Conservation (phyloP, 2,113 vertebrate genomes). For the Ranitomeya variabilis region DNA sequence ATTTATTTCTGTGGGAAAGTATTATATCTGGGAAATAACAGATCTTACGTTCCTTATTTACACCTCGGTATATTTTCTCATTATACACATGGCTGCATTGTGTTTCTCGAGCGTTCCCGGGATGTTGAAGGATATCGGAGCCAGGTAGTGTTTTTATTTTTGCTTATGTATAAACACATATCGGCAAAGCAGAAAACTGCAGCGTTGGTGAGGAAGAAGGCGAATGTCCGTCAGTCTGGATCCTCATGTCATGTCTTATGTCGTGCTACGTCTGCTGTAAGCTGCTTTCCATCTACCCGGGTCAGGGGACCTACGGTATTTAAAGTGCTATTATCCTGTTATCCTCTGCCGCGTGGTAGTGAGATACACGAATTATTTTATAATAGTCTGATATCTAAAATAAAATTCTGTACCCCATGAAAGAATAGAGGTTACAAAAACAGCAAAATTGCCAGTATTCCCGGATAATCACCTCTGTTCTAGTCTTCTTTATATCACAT, state of each 20-base stretch:
- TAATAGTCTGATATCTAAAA: background rate
- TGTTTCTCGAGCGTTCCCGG: background rate
- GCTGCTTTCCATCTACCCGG: background rate
- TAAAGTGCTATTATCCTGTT: background rate
- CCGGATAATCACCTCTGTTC: no score
- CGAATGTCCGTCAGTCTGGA: background rate
- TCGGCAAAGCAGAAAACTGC: background rate
- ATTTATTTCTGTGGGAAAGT: conserved; percentile 21
- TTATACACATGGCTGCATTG: conserved; percentile 4
- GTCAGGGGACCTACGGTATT: background rate
- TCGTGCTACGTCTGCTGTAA: background rate
- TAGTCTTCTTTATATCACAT: no score
- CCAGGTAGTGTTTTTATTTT: background rate
- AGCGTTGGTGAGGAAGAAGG: background rate
- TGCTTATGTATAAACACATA: background rate
- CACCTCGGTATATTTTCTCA: background rate
- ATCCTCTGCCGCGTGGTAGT: background rate
- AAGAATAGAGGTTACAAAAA: background rate
- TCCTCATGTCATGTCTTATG: background rate
- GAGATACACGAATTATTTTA: background rate
- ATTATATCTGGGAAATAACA: background rate
- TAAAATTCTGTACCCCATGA: background rate
- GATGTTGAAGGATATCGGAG: background rate
- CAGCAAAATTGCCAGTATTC: background rate
- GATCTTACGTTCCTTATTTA: background rate